Evolutionary conservation across 2,888 invertebrate genomes (phyloP), one percentile per base, ranked within the genome.

Genomic region (Chymomyza amoena): DNA sequence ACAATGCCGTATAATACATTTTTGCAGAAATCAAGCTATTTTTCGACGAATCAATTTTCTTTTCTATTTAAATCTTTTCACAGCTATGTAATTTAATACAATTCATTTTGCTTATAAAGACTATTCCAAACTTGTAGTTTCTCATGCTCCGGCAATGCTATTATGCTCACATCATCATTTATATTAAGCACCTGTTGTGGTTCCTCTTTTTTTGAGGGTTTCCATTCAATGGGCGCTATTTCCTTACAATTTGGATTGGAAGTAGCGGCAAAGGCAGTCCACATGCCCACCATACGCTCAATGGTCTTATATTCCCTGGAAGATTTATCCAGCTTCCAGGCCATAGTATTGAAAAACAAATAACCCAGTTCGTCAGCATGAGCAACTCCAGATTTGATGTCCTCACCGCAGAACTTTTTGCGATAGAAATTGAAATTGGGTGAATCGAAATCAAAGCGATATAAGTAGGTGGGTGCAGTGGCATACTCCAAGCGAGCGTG

Each of bases 311-410:
- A 90, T 64, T 91, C 90, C 4, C 51, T 66, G 0, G 85, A 80
- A 5, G 75, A 69, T 25, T 72, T 77, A 4, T 81, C 60, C 64
- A 89, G 62, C 59, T 79, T 84, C 57, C 79, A 76, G 1, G 87
- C 71, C 4, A 75, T 59, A 7, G 66, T 36, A 51, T 80, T 88
- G 13, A 80, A 78, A 61, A 87, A 91, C 15, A 90, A 70, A 64
- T 91, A 91, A 16, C 88, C 65, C 6, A 91, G 51, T 5, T 91
- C 91, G 68, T 91, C 91, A 6, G 82, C 90, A 79, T 91, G 91
- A 61, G 89, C 85, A 13, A 88, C 88, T 0, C 90, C 90, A 16
- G 63, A 28, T 28, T 77, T 76, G 0, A 85, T 68, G 15, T 84
- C 81, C 13, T 76, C 73, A 0, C 88, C 90, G 56, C 90, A 90